These are phyloP conservation scores for Rousettus leschenaultii DNA, from an alignment of 2,113 vertebrate species.

Conservation along the genomic window DNA sequence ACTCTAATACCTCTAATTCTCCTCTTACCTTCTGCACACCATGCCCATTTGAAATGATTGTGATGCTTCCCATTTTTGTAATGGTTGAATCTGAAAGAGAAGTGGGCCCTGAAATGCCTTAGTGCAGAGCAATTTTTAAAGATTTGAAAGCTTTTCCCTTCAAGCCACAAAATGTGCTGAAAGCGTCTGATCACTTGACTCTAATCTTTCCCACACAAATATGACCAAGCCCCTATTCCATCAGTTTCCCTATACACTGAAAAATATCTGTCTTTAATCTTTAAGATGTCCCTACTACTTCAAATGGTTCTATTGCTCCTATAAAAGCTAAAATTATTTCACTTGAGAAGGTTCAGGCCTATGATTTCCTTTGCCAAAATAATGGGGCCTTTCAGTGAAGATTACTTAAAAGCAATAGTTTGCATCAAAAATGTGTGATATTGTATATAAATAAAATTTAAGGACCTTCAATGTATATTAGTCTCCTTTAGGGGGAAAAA, in stretches of 20 bases:
- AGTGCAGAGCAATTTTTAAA: constrained; percentile 53
- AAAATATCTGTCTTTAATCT: constrained; percentile 49
- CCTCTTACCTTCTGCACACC: constrained; percentile 20
- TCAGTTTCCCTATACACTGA: background rate
- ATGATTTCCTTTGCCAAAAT: constrained; percentile 35
- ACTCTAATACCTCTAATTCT: background rate
- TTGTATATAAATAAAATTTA: constrained; percentile 39
- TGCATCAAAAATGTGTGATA: constrained; percentile 10
- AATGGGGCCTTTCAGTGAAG: constrained; percentile 18
- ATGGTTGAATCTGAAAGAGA: constrained; percentile 58
- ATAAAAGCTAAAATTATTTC: constrained; percentile 53
- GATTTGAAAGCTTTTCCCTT: constrained; percentile 66
- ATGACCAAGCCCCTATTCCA: background rate
- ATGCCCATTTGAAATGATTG: constrained; percentile 44
- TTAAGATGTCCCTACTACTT: background rate
- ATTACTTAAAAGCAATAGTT: constrained; percentile 5
- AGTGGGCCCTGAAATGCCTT: constrained; percentile 36
- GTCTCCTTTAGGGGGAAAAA: background rate
- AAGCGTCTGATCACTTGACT: constrained; percentile 52
- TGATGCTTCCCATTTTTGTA: constrained; percentile 26
- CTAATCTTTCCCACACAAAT: background rate
- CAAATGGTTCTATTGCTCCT: constrained; percentile 25
- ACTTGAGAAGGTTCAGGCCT: constrained; percentile 27
- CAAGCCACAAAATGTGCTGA: constrained; percentile 54
- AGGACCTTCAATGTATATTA: background rate